Conservation (phyloP, 2,888 invertebrate species). For the Dysmachus trigonus region DNA sequence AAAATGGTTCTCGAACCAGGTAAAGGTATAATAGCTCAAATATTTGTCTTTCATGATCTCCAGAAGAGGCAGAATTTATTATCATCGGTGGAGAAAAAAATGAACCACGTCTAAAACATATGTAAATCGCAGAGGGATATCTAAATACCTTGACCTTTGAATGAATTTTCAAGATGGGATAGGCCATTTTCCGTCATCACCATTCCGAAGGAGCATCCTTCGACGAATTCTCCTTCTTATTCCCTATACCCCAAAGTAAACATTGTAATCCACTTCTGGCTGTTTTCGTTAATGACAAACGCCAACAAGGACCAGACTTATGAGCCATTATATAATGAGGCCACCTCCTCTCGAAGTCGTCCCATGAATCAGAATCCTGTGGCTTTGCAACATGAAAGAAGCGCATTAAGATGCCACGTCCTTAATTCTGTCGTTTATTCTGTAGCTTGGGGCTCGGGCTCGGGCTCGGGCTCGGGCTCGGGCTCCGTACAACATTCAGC, state of each 20-base stretch:
- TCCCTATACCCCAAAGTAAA: not conserved
- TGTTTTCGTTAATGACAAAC: slow-evolving; percentile 39
- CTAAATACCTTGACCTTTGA: not conserved
- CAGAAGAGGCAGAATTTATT: not conserved
- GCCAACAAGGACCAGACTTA: slow-evolving; percentile 15
- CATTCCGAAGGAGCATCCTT: not conserved
- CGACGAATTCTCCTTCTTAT: not conserved
- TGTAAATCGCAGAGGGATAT: not conserved
- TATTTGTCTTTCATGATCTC: not conserved
- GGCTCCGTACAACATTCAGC: not conserved
- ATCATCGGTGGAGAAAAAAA: not conserved
- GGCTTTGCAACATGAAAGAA: slow-evolving; percentile 37
- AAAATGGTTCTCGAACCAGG: too few relatives aligned
- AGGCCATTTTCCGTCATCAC: not conserved
- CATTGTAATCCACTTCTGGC: slow-evolving; percentile 36
- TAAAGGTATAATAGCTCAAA: not conserved
- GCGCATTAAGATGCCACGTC: slow-evolving; percentile 39
- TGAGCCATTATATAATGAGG: slow-evolving; percentile 19
- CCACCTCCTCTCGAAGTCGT: slow-evolving; percentile 15
- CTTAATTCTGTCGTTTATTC: slow-evolving; percentile 41
- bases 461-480: not conserved
- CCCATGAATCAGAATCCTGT: slow-evolving; percentile 31
- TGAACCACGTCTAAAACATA: not conserved
- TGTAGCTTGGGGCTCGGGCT: not conserved
- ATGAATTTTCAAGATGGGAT: not conserved